These are phyloP conservation scores for Chaenogobius annularis DNA, from an alignment of 2,113 vertebrate genomes.

Conservation along the genomic window DNA sequence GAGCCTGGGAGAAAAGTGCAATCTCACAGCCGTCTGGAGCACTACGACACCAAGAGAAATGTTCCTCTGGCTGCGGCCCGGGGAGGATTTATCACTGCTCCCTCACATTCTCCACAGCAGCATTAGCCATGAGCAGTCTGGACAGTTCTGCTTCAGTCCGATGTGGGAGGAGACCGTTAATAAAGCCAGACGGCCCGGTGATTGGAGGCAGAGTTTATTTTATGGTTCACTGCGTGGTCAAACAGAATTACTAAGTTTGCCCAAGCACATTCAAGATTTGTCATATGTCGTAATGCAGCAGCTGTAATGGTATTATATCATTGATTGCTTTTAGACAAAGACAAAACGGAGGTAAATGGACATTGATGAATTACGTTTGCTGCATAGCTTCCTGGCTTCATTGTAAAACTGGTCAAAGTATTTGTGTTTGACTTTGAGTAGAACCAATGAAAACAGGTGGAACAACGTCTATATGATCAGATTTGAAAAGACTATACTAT, in stretches of 20 bases:
- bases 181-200: background rate
- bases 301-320: background rate
- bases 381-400: background rate
- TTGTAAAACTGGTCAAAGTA: background rate
- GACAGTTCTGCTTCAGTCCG: slow-evolving; percentile 34
- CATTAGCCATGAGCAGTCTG: slow-evolving; percentile 22
- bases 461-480: background rate
- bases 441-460: background rate
- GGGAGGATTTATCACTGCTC: slow-evolving; percentile 56
- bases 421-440: background rate
- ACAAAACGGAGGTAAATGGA: background rate
- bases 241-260: slow-evolving; percentile 13
- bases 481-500: background rate
- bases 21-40: slow-evolving; percentile 61
- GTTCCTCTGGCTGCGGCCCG: slow-evolving; percentile 33
- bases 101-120: slow-evolving; percentile 8
- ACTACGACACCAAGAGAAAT: slow-evolving; percentile 46
- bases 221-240: slow-evolving; percentile 33
- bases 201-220: slow-evolving; percentile 22
- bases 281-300: background rate
- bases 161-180: slow-evolving; percentile 38
- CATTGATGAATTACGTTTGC: background rate
- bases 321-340: background rate
- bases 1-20: slow-evolving; percentile 34
- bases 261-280: background rate